These are phyloP conservation scores for Noctua fimbriata DNA, from an alignment of 2,888 invertebrate species.

Conservation along the genomic window DNA sequence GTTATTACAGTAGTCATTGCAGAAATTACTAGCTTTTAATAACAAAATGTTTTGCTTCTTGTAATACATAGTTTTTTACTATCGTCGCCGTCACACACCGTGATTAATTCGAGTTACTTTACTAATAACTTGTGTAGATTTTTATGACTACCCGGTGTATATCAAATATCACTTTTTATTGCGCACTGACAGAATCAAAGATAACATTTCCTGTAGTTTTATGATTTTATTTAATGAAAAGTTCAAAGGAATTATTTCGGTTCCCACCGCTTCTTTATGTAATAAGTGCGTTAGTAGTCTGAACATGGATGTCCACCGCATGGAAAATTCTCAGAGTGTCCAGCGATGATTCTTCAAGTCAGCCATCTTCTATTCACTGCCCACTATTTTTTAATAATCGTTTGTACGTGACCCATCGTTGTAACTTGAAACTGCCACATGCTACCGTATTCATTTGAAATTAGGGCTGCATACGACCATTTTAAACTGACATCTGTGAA, in stretches of 20 bases:
- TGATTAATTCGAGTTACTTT: conserved; percentile 48
- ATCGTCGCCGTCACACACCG: conserved; percentile 28
- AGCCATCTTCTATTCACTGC: conserved; percentile 54
- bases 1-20: neutral
- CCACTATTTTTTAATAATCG: conserved; percentile 67
- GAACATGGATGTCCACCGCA: conserved; percentile 28
- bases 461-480: conserved; percentile 71
- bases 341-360: conserved; percentile 52
- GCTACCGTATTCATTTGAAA: conserved; percentile 82
- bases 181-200: conserved; percentile 54
- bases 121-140: conserved; percentile 38
- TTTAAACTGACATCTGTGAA: conserved; percentile 51
- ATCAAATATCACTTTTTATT: conserved; percentile 65
- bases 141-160: conserved; percentile 53
- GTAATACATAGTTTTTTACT: conserved; percentile 31
- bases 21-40: conserved; percentile 23
- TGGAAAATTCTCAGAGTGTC: conserved; percentile 53
- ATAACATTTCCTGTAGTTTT: conserved; percentile 56
- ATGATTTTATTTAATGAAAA: conserved; percentile 53
- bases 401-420: conserved; percentile 76
- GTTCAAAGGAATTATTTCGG: conserved; percentile 60
- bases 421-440: conserved; percentile 78
- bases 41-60: conserved; percentile 14
- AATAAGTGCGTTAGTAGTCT: conserved; percentile 58
- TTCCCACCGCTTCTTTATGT: conserved; percentile 50